A percentile compares a stretch with the other conserved stretches of the same genome.
Evolutionary conservation across 1,140 invertebrate species (phyloP).

Genomic region (Subanguina moxae): DNA sequence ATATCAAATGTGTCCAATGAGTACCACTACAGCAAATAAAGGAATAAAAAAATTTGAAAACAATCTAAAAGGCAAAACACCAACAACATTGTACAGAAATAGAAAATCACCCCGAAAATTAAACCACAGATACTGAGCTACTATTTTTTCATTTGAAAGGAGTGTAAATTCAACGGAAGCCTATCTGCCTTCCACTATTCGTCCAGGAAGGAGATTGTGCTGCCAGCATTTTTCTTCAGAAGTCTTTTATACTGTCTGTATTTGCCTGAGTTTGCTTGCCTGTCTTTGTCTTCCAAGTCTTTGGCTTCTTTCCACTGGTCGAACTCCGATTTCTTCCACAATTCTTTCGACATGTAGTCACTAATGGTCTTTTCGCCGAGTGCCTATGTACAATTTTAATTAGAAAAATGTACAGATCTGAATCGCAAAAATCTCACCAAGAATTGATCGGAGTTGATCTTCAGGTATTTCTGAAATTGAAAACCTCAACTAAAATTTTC

Average conservation of each 20-base stretch:
- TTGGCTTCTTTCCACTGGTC: slow-evolving; percentile 73
- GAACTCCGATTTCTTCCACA: slow-evolving; percentile 79
- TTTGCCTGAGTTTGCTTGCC: slow-evolving; percentile 70
- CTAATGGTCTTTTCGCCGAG: slow-evolving; percentile 72
- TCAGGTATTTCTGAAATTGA: slow-evolving; percentile 67
- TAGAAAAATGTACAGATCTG: too few species aligned
- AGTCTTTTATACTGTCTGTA: slow-evolving; percentile 76
- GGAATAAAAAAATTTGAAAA: not conserved
- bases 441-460: slow-evolving; percentile 66
- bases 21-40: not conserved
- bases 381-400: slow-evolving; percentile 60
- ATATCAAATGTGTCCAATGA: too few species aligned
- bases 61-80: slow-evolving; percentile 2
- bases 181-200: slow-evolving; percentile 36
- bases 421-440: slow-evolving; percentile 61
- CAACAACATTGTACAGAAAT: not conserved
- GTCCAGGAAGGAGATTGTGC: slow-evolving; percentile 53
- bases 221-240: slow-evolving; percentile 70
- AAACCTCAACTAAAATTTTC: too few species aligned
- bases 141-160: not conserved
- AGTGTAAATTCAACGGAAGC: slow-evolving; percentile 5
- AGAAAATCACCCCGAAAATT: not conserved
- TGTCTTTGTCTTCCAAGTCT: slow-evolving; percentile 76
- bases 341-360: slow-evolving; percentile 71
- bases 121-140: not conserved